Conservation (phyloP, 2,797 vertebrate species). For the Sebastes flavidus region DNA sequence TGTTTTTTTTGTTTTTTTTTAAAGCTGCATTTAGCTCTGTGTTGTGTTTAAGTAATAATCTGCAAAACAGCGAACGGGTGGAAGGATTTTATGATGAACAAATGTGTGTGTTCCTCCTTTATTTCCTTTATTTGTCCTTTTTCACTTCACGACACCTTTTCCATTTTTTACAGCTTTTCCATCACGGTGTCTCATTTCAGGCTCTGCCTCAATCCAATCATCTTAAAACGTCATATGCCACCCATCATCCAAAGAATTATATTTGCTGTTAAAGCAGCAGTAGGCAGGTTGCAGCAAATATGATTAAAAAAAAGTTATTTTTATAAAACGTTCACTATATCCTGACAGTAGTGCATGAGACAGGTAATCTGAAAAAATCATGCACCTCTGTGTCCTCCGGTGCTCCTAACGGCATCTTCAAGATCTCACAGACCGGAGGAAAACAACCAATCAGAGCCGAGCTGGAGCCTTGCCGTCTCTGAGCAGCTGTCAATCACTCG, state of each 20-base stretch:
- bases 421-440: no score
- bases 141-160: neutral
- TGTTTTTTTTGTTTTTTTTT: neutral
- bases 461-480: no score
- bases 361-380: no score
- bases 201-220: neutral
- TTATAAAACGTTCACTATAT: no score
- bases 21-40: conserved; percentile 10
- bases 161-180: neutral
- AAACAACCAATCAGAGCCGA: no score
- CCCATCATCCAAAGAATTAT: neutral
- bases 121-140: neutral
- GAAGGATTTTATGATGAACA: neutral
- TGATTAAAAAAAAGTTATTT: no score
- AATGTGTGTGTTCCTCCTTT: neutral
- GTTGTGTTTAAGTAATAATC: conserved; percentile 34
- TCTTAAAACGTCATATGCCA: neutral
- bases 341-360: no score
- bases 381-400: no score
- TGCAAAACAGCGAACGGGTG: neutral
- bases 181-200: neutral
- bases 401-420: no score
- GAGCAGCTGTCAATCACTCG: no score
- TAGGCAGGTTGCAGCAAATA: no score
- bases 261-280: neutral